phyloP scores from a whole-genome alignment of 2,113 vertebrate species.

The Phylloscopus trochilus region DNA sequence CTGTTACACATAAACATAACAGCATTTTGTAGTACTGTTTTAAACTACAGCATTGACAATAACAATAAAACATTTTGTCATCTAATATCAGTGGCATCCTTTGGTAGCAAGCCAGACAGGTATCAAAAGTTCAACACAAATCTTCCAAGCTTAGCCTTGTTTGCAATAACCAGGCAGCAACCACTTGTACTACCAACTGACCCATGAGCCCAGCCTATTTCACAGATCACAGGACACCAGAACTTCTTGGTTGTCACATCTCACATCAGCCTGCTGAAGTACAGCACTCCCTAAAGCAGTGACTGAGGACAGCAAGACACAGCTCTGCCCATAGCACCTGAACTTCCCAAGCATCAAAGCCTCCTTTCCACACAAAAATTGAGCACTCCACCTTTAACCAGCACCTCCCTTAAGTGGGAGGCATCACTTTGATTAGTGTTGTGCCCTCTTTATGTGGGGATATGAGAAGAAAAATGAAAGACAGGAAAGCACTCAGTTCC shows the following conservation, averaged over 20 bases:
- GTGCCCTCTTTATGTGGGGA: background rate
- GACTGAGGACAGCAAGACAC: background rate
- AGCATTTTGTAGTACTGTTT: background rate
- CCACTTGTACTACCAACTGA: background rate
- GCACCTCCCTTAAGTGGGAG: background rate
- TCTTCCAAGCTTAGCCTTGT: background rate
- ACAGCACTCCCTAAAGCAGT: background rate
- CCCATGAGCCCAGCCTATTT: background rate
- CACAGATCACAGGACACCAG: background rate
- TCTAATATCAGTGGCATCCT: background rate
- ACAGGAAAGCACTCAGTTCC: background rate
- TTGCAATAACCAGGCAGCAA: background rate
- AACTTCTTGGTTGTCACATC: rapidly evolving
- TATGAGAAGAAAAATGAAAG: background rate
- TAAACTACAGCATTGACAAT: background rate
- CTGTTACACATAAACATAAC: background rate
- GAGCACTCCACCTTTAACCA: background rate
- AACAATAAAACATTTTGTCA: background rate
- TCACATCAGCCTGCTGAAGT: background rate
- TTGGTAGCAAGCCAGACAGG: background rate
- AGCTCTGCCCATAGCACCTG: background rate
- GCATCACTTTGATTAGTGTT: background rate
- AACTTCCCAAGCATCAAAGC: background rate
- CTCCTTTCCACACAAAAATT: background rate
- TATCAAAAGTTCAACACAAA: background rate